phyloP scores from a whole-genome alignment of 2,113 vertebrate genomes.

The Tringa solitaria region DNA sequence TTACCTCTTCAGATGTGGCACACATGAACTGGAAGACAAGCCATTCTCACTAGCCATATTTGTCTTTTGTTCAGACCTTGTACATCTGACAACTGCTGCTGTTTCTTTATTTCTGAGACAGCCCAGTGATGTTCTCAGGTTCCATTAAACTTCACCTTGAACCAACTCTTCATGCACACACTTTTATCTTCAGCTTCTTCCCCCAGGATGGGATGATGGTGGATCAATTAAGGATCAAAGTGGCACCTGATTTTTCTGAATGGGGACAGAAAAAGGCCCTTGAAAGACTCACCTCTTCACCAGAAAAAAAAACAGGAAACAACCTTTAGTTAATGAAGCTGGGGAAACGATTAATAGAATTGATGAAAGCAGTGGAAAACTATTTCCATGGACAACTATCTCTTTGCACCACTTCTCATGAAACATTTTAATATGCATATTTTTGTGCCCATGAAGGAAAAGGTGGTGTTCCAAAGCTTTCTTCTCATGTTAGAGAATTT shows the following conservation, averaged over 20 bases:
- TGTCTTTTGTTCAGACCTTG: background rate
- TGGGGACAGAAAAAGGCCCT: background rate
- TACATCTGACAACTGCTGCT: background rate
- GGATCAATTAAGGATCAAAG: background rate
- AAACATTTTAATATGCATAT: background rate
- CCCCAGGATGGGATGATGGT: background rate
- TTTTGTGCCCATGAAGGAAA: background rate
- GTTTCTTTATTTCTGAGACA: background rate
- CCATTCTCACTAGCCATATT: background rate
- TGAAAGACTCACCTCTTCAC: background rate
- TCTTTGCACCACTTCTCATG: background rate
- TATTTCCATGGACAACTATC: background rate
- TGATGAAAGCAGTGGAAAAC: background rate
- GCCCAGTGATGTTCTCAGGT: background rate
- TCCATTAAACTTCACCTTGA: background rate
- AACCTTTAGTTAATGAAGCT: background rate
- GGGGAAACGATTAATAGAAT: background rate
- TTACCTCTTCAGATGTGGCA: background rate
- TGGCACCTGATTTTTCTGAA: background rate
- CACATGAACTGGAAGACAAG: background rate
- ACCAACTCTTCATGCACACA: background rate
- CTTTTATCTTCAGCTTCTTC: background rate
- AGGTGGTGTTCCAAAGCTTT: background rate
- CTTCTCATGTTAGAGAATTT: background rate
- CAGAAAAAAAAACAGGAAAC: background rate